Evolutionary conservation across 2,888 invertebrate genomes (phyloP), one percentile per base, ranked within the genome.

Genomic region (Nephrotoma flavescens): DNA sequence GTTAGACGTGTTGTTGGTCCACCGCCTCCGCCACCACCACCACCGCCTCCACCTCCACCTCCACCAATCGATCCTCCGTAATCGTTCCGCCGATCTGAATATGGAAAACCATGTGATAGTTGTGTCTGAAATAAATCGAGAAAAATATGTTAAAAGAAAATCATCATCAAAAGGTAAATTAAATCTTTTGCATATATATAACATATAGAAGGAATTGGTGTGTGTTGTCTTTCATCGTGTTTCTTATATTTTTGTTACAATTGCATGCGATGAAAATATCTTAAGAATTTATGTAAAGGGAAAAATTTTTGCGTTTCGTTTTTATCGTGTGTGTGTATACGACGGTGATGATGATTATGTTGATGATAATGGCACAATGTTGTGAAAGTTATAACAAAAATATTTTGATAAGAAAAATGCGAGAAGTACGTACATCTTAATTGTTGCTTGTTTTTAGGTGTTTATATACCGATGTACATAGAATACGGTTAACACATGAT

Each of bases 91-190:
- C 92, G 89, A 88, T 94, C 94, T 88, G 92, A 91, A 86, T 94
- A 94, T 88, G 93, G 94, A 91, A 94, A 94, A 83, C 94, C 93
- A 90, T 94, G 94, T 31, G 94, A 94, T 88, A 94, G 90, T 92
- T 94, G 92, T 87, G 92, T 91, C 90, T 92, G 88, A 41, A 87
- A 89, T 86, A 86, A 83, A 86, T 86, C 87, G 87, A 42, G 83
- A 52, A 83, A 83, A 83, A 83, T 71, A 41, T 86, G 19, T 84
- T 45, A 83, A 57, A 19, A 42, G 86, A 52, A 86, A 71, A 86
- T 52, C 52, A 52, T 31, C 71, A 71, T 71, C 71, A 44, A 44
- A 44, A 44, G 44, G 11, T 44, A 44, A 41, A 84, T 86, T 83
- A 15, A n/a, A 19, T 11, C 12, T 41, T 15, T 42, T 85, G 31